Evolutionary conservation across 2,888 invertebrate genomes (phyloP), one percentile per base, ranked within the genome.

Genomic region (Meandrusa payeni): DNA sequence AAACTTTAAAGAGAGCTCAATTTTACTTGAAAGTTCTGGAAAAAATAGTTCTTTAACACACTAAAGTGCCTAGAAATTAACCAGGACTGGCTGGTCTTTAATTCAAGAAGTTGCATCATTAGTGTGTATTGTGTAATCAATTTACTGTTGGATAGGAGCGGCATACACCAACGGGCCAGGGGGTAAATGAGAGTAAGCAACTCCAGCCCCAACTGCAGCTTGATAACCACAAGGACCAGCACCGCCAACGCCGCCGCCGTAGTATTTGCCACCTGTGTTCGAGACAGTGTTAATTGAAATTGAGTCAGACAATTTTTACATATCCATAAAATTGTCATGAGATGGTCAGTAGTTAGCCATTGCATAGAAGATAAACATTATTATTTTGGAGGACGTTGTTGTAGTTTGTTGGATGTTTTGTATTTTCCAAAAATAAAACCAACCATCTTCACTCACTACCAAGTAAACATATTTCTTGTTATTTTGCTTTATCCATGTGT

Each of bases 251-350:
- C 90, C 91, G 7, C 91, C 91, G 58, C 93, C 93, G 86, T 93
- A 93, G 88, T 92, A 93, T 72, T 93, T 94, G 73, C 92, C 93
- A 66, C 92, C 91, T n/a, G n/a, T n/a, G n/a, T n/a, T n/a, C n/a
- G n/a, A n/a, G n/a, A n/a, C n/a, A n/a, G n/a, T n/a, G n/a, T n/a
- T n/a, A n/a, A n/a, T n/a, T n/a, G n/a, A n/a, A n/a, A n/a, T n/a
- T n/a, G n/a, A n/a, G n/a, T n/a, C n/a, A n/a, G n/a, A n/a, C n/a
- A n/a, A n/a, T n/a, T n/a, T n/a, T n/a, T n/a, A n/a, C n/a, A n/a
- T n/a, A n/a, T n/a, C n/a, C n/a, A n/a, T n/a, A n/a, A n/a, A n/a
- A n/a, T n/a, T n/a, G n/a, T n/a, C n/a, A n/a, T n/a, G n/a, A n/a
- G n/a, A n/a, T n/a, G n/a, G n/a, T n/a, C n/a, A n/a, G n/a, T n/a